Evolutionary conservation across 2,888 invertebrate genomes (phyloP).

Genomic region (Chalcis sispes): DNA sequence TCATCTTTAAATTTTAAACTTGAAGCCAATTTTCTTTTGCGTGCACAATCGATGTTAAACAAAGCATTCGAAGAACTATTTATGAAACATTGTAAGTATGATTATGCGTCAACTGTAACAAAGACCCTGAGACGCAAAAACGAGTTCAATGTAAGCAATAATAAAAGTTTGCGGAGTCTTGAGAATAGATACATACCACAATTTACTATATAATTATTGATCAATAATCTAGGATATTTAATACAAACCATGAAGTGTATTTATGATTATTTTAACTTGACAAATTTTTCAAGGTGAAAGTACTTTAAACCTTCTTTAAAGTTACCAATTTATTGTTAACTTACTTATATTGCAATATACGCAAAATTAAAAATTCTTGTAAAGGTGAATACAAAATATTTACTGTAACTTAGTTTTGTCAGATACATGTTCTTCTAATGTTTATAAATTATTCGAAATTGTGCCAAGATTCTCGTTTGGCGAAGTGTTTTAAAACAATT

Average conservation of each 20-base stretch:
- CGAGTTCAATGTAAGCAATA: conserved; percentile 51
- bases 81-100: conserved; percentile 22
- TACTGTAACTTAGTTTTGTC: too few species aligned
- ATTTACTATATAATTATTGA: conserved; percentile 25
- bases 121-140: conserved; percentile 47
- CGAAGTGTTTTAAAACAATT: too few species aligned
- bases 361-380: too few species aligned
- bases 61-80: conserved; percentile 28
- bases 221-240: neutral
- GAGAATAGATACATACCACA: conserved; percentile 3
- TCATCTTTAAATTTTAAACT: too few species aligned
- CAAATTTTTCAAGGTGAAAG: too few species aligned
- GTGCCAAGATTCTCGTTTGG: too few species aligned
- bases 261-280: neutral
- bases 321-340: too few species aligned
- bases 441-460: too few species aligned
- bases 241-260: conserved; percentile 3
- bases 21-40: conserved; percentile 20
- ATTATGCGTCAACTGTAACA: conserved; percentile 15
- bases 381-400: too few species aligned
- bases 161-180: neutral
- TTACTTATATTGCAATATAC: too few species aligned
- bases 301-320: too few species aligned
- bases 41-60: conserved; percentile 7
- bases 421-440: too few species aligned